These are phyloP conservation scores for Tetramorium bicarinatum DNA, from an alignment of 2,888 invertebrate genomes.

Conservation along the genomic window DNA sequence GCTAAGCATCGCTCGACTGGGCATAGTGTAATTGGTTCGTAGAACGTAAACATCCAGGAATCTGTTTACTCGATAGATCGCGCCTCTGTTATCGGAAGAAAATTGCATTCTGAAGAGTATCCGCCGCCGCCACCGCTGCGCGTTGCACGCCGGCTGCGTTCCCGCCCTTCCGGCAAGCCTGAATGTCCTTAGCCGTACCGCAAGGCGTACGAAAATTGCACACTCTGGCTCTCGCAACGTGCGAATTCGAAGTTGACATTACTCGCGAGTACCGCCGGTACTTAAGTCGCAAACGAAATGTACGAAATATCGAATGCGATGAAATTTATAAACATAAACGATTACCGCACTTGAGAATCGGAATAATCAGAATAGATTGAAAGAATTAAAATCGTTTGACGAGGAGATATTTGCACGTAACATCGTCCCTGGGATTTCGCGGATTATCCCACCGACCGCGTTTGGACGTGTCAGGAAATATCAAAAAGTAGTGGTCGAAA, in stretches of 20 bases:
- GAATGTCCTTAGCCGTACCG: background rate
- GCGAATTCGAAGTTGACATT: background rate
- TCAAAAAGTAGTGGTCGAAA: conserved; percentile 32
- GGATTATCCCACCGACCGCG: background rate
- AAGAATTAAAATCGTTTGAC: conserved; percentile 2
- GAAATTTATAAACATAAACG: background rate
- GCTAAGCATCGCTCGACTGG: conserved; percentile 64
- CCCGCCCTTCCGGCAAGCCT: conserved; percentile 42
- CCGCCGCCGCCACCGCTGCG: background rate
- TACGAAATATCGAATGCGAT: background rate
- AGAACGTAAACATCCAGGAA: conserved; percentile 59
- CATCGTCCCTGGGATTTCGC: conserved; percentile 24
- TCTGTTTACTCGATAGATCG: conserved; percentile 57
- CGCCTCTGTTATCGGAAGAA: conserved; percentile 62
- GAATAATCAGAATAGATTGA: background rate
- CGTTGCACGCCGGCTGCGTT: conserved; percentile 10
- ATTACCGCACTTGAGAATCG: too few relatives aligned
- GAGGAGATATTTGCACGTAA: background rate
- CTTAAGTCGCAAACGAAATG: background rate
- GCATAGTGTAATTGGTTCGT: conserved; percentile 50
- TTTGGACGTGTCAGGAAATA: conserved; percentile 24
- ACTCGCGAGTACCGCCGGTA: background rate
- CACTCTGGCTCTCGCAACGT: background rate
- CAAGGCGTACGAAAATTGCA: conserved; percentile 5
- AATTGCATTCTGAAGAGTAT: conserved; percentile 50